These are phyloP conservation scores for Bucco capensis DNA, from an alignment of 2,113 vertebrate genomes.

Conservation along the genomic window DNA sequence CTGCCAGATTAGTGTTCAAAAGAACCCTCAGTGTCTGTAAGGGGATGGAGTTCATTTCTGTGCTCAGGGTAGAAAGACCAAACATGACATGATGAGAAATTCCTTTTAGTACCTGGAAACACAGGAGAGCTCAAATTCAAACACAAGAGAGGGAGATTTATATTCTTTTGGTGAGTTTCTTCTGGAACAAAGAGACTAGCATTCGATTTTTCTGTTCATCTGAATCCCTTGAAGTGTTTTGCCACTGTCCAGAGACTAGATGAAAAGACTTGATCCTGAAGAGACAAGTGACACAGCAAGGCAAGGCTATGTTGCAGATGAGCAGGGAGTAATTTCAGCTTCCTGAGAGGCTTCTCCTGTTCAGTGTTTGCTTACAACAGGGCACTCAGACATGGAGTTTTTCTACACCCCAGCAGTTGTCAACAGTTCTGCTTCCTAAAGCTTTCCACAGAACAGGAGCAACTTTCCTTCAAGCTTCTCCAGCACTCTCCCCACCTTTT, in stretches of 20 bases:
- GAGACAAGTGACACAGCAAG: neutral
- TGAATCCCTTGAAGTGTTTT: neutral
- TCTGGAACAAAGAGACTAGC: neutral
- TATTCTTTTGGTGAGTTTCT: neutral
- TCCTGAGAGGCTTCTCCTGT: neutral
- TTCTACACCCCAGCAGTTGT: neutral
- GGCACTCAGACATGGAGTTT: neutral
- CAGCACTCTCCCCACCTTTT: neutral
- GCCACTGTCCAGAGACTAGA: neutral
- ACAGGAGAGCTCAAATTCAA: neutral
- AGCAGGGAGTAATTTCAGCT: neutral
- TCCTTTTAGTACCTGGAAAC: neutral
- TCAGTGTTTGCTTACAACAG: neutral
- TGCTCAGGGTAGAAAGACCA: neutral
- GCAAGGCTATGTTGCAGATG: neutral
- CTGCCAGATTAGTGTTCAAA: neutral
- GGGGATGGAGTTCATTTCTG: neutral
- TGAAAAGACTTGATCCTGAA: neutral
- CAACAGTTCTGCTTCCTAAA: neutral
- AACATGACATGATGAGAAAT: neutral
- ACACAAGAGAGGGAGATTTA: neutral
- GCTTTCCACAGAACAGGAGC: neutral
- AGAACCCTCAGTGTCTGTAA: neutral
- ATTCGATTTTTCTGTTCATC: neutral
- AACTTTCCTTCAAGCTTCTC: neutral